phyloP scores from a whole-genome alignment of 2,888 invertebrate species.

The Pristionchus fissidentatus region DNA sequence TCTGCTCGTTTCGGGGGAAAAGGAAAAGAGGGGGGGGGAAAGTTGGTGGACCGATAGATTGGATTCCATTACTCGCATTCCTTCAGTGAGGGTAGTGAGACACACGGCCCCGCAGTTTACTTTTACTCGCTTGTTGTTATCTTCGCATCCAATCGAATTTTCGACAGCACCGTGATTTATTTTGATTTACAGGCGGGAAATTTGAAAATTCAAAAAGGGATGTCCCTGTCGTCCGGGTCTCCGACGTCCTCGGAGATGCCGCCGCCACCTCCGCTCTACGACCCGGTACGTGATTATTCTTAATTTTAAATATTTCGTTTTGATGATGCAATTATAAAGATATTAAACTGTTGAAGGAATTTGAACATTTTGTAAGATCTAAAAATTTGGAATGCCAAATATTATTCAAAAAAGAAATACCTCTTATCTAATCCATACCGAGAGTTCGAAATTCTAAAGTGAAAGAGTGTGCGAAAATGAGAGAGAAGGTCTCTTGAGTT shows the following conservation, averaged over 20 bases:
- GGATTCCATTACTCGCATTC: slow-evolving; percentile 37
- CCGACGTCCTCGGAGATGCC: slow-evolving; percentile 19
- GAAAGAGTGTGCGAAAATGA: no score
- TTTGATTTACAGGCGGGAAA: neutral
- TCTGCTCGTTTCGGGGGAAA: neutral
- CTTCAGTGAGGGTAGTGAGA: neutral
- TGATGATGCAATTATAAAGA: no score
- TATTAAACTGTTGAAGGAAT: no score
- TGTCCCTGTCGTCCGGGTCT: slow-evolving; percentile 26
- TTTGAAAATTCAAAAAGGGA: neutral
- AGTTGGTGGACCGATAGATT: slow-evolving; percentile 37
- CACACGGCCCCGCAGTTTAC: neutral
- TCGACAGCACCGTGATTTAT: neutral
- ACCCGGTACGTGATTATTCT: neutral
- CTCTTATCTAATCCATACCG: no score
- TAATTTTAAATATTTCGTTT: no score
- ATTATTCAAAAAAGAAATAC: no score
- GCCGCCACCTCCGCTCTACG: slow-evolving; percentile 23
- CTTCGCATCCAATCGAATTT: neutral
- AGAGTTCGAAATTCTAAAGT: no score
- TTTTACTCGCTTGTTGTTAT: neutral
- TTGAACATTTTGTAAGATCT: no score
- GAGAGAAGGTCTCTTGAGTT: no score
- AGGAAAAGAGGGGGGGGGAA: neutral
- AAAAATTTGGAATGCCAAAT: no score